A percentile compares a stretch with the other conserved stretches of the same genome.
These are phyloP conservation scores for Chrysopa pallens DNA, from an alignment of 1,140 invertebrate genomes.

Conservation along the genomic window DNA sequence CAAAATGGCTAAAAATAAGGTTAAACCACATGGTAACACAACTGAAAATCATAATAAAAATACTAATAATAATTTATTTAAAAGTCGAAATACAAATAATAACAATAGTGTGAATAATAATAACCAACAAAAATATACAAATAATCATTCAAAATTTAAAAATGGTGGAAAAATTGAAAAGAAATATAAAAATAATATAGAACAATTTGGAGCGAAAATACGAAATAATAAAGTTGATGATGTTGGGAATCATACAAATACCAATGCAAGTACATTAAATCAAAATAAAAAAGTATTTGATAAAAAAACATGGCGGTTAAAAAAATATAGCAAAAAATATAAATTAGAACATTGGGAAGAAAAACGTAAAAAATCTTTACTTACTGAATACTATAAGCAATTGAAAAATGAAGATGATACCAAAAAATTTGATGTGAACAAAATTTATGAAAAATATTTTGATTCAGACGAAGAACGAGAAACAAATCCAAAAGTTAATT, in stretches of 20 bases:
- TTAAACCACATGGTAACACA: too few species aligned
- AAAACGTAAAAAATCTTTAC: slow-evolving; percentile 30
- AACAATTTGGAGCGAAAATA: not conserved
- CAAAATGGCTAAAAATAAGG: too few species aligned
- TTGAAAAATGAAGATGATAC: slow-evolving; percentile 24
- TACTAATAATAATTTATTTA: too few species aligned
- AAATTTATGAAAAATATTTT: slow-evolving; percentile 9
- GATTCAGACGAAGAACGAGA: slow-evolving; percentile 10
- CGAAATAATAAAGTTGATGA: too few species aligned
- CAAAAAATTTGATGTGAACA: slow-evolving; percentile 12
- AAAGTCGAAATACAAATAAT: too few species aligned
- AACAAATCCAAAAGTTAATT: not conserved
- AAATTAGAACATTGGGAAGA: slow-evolving; percentile 46
- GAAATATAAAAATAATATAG: not conserved
- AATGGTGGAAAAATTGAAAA: not conserved
- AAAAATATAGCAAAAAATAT: slow-evolving; percentile 47
- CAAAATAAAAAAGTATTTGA: slow-evolving; percentile 29
- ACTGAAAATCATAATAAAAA: too few species aligned
- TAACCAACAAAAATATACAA: too few species aligned
- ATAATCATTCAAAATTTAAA: not conserved
- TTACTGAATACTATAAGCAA: slow-evolving; percentile 33
- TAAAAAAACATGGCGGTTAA: slow-evolving; percentile 39
- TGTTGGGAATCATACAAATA: not conserved
- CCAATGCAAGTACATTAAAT: not conserved
- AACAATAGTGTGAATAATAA: too few species aligned